phyloP scores from a whole-genome alignment of 2,888 invertebrate genomes.

The Rugalucina vietnamica region DNA sequence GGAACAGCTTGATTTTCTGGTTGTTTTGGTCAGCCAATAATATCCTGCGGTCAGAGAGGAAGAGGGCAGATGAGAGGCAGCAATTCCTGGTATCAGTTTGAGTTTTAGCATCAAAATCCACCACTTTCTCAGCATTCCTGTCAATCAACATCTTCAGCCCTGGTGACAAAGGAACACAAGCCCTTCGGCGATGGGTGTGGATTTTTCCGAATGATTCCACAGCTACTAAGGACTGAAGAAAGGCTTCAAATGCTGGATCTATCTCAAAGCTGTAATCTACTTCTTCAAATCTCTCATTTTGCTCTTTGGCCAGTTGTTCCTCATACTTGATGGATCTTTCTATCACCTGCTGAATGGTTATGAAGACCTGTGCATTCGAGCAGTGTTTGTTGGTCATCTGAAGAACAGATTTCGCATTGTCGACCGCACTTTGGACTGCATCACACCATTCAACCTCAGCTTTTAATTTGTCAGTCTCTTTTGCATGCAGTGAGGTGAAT shows the following conservation, averaged over 20 bases:
- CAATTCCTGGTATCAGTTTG: constrained; percentile 57
- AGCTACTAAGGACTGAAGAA: constrained; percentile 56
- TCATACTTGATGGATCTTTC: constrained; percentile 58
- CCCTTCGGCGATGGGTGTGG: constrained; percentile 55
- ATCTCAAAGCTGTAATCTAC: constrained; percentile 64
- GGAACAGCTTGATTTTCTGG: constrained; percentile 62
- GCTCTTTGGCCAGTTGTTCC: constrained; percentile 55
- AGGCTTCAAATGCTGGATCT: constrained; percentile 57
- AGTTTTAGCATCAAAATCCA: constrained; percentile 61
- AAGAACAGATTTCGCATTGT: constrained; percentile 58
- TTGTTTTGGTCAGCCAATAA: constrained; percentile 61
- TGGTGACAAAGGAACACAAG: constrained; percentile 54
- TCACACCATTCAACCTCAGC: constrained; percentile 55
- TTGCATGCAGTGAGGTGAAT: constrained; percentile 45
- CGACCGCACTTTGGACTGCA: constrained; percentile 50
- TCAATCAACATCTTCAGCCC: constrained; percentile 56
- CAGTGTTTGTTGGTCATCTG: constrained; percentile 60
- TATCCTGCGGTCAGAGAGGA: constrained; percentile 54
- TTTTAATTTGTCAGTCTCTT: constrained; percentile 42
- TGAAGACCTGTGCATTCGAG: constrained; percentile 63
- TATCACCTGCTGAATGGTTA: constrained; percentile 60
- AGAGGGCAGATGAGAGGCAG: constrained; percentile 56
- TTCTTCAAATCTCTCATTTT: constrained; percentile 50
- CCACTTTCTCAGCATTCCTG: constrained; percentile 53
- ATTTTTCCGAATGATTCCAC: constrained; percentile 59